Conservation (phyloP, 2,113 vertebrate species). For the Phainopepla nitens region DNA sequence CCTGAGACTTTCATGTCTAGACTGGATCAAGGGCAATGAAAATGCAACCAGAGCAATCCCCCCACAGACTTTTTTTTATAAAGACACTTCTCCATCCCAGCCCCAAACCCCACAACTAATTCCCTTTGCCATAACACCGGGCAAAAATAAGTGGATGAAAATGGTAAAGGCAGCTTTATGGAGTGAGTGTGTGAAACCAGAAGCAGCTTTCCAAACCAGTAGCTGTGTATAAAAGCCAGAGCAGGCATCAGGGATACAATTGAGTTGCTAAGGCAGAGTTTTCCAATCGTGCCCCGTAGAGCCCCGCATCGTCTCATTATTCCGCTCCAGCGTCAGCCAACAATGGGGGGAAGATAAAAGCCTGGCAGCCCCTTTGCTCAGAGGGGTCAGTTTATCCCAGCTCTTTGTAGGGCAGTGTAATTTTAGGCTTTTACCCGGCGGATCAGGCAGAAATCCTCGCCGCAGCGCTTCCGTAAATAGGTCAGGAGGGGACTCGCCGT, state of each 20-base stretch:
- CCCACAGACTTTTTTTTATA: neutral
- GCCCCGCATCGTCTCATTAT: neutral
- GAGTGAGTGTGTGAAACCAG: neutral
- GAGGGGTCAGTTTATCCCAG: slow-evolving; percentile 18
- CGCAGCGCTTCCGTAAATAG: neutral
- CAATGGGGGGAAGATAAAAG: slow-evolving; percentile 50
- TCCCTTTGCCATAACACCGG: neutral
- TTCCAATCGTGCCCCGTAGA: neutral
- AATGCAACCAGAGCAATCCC: neutral
- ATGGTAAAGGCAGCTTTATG: neutral
- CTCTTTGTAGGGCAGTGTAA: neutral
- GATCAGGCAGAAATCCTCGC: neutral
- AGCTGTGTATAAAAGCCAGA: neutral
- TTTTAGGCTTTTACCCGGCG: neutral
- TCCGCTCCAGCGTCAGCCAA: slow-evolving; percentile 12
- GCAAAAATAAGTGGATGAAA: neutral
- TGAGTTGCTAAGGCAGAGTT: slow-evolving; percentile 41
- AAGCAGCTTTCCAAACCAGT: slow-evolving; percentile 26
- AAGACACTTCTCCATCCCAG: neutral
- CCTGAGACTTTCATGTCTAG: neutral
- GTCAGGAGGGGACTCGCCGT: neutral
- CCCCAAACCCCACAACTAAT: neutral
- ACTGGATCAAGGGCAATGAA: neutral
- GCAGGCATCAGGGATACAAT: neutral
- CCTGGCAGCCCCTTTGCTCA: slow-evolving; percentile 10